Conservation (phyloP, 2,113 vertebrate genomes). For the Aramus guarauna region DNA sequence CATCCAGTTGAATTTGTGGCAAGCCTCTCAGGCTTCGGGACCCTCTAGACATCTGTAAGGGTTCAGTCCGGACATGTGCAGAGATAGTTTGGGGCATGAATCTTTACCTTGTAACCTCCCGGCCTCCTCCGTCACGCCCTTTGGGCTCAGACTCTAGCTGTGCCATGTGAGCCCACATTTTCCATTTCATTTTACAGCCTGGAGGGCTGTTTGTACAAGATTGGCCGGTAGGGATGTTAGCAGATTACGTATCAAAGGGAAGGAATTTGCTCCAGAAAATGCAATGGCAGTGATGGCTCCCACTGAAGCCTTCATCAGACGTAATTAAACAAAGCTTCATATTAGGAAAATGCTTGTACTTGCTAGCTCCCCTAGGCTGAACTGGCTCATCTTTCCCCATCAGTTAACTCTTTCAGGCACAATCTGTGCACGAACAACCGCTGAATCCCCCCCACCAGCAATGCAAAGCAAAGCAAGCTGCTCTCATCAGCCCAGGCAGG, state of each 20-base stretch:
- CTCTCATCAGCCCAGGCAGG: background rate
- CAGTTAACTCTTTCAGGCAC: background rate
- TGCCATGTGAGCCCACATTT: slow-evolving; percentile 19
- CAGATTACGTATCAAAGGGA: slow-evolving; percentile 47
- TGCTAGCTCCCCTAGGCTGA: slow-evolving; percentile 55
- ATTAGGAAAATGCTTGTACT: slow-evolving; percentile 51
- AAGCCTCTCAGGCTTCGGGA: background rate
- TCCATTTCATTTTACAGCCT: background rate
- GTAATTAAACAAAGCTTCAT: slow-evolving; percentile 39
- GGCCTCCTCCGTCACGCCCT: background rate
- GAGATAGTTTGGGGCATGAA: background rate
- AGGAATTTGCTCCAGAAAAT: slow-evolving; percentile 45
- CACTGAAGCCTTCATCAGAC: background rate
- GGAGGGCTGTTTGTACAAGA: slow-evolving; percentile 17
- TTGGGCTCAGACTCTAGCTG: background rate
- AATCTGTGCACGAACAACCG: background rate
- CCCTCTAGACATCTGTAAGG: background rate
- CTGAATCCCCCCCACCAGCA: background rate
- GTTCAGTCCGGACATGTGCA: background rate
- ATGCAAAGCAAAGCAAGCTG: background rate
- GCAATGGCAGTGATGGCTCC: background rate
- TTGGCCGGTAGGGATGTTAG: background rate
- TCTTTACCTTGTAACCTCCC: background rate
- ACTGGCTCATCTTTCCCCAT: background rate
- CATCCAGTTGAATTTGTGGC: background rate